A percentile compares a stretch with the other conserved stretches of the same genome.
Conservation (phyloP, 92 coral and sea anemone genomes). For the Bergia sp. region DNA sequence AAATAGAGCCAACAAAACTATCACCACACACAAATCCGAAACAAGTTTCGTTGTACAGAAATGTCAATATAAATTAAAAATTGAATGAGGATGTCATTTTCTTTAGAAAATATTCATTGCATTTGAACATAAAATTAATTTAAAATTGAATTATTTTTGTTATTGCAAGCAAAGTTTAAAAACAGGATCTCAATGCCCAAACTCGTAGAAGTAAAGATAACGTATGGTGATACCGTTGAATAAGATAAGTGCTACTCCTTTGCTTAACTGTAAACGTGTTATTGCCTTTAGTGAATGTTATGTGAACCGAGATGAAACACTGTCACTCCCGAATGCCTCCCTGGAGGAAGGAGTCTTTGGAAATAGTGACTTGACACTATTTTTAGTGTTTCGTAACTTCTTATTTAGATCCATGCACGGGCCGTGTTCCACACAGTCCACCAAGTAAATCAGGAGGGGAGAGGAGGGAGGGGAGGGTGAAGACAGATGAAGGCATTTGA, state of each 20-base stretch:
- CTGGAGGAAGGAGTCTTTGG: background rate
- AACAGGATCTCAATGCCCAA: background rate
- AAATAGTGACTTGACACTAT: background rate
- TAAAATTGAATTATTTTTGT: no score
- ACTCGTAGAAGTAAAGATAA: background rate
- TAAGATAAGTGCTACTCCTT: background rate
- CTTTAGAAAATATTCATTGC: background rate
- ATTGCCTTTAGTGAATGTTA: background rate
- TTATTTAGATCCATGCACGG: background rate
- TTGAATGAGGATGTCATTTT: background rate
- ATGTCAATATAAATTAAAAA: background rate
- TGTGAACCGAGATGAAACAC: background rate
- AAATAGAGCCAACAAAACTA: background rate
- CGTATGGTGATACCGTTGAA: background rate
- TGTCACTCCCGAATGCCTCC: background rate
- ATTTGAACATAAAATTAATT: background rate
- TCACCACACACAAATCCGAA: background rate
- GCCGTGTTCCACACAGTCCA: no score
- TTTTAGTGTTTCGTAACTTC: background rate
- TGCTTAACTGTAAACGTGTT: background rate
- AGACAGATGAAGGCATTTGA: no score
- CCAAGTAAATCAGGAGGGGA: no score
- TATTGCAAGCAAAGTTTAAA: no score
- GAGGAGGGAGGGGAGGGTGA: no score
- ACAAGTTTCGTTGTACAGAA: background rate